phyloP scores from a whole-genome alignment of 2,797 vertebrate genomes.

The Pangasius djambal region DNA sequence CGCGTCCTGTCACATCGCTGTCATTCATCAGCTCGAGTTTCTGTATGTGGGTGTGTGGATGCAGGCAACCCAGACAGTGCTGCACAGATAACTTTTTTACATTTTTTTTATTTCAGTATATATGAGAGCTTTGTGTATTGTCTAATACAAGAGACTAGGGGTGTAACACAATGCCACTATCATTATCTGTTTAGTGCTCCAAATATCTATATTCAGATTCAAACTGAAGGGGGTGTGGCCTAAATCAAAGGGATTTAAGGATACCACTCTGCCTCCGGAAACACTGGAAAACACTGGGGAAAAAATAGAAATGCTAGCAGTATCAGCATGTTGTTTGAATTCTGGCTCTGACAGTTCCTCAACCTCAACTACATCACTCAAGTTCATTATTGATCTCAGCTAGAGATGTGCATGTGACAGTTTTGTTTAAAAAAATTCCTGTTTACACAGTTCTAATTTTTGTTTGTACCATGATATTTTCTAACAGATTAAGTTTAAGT shows the following conservation, averaged over 20 bases:
- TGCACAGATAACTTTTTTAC: background rate
- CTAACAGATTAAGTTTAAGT: background rate
- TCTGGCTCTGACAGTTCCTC: background rate
- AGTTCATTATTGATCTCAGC: background rate
- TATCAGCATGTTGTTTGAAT: background rate
- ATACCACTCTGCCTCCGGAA: background rate
- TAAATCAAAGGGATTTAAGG: background rate
- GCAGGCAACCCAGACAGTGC: background rate
- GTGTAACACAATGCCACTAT: background rate
- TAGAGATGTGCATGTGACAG: background rate
- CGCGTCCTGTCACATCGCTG: slow-evolving; percentile 35
- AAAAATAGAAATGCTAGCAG: background rate
- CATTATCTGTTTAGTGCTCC: background rate
- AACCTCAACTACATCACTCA: background rate
- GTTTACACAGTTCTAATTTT: background rate
- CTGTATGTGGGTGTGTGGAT: slow-evolving; percentile 20
- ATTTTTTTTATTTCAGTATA: background rate
- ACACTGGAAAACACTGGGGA: background rate
- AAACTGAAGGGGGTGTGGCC: background rate
- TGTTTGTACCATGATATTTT: background rate
- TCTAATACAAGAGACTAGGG: background rate
- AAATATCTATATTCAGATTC: background rate
- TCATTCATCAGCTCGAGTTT: slow-evolving; percentile 35
- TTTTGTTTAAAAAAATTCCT: background rate
- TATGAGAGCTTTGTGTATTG: background rate